Base-by-base conservation (phyloP, 2,797 vertebrate genomes). In the Microcaecilia unicolor region DNA sequence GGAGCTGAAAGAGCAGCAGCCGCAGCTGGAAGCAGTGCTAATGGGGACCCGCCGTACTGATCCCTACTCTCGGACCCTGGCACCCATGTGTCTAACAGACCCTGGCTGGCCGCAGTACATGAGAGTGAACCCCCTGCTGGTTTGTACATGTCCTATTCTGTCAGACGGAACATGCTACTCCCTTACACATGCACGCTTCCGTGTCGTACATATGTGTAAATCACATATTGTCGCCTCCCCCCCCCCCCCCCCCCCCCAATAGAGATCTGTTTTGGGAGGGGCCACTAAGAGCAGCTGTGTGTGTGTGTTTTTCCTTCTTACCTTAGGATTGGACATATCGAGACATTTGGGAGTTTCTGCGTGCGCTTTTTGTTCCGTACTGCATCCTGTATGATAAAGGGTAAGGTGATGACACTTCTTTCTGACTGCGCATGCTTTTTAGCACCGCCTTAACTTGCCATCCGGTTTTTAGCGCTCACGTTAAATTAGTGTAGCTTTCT, bases 361-460 rank as follows among this genome's bases (percentile, higher is more conserved):
- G 94, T 36, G 86, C 74, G 1, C 70, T 98, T 5, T 90, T 86
- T 3, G 74, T 98, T 15, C 94, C 94, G 0, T 98, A 98, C 80
- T 98, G 95, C 27, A 64, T 96, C 46, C 89, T 98, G n/a, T 98
- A 98, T 2, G 95, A 98, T 53, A 93, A 84, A 58, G 94, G 95
- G 95, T 98, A 62, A 83, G 85, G 9, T 10, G 19, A 5, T 8
- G n/a, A n/a, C n/a, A n/a, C n/a, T n/a, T n/a, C n/a, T n/a, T n/a
- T n/a, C n/a, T n/a, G 9, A 4, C 23, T 41, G 22, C 19, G 10
- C n/a, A n/a, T n/a, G n/a, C n/a, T n/a, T n/a, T n/a, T n/a, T n/a
- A n/a, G n/a, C n/a, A n/a, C n/a, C n/a, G n/a, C n/a, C n/a, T n/a
- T n/a, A n/a, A n/a, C n/a, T n/a, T n/a, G n/a, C n/a, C n/a, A n/a